Evolutionary conservation across 23 tunicate genomes (phyloP), one percentile per base, ranked within the genome.

Genomic region (Oikopleura vanhoeffeni): DNA sequence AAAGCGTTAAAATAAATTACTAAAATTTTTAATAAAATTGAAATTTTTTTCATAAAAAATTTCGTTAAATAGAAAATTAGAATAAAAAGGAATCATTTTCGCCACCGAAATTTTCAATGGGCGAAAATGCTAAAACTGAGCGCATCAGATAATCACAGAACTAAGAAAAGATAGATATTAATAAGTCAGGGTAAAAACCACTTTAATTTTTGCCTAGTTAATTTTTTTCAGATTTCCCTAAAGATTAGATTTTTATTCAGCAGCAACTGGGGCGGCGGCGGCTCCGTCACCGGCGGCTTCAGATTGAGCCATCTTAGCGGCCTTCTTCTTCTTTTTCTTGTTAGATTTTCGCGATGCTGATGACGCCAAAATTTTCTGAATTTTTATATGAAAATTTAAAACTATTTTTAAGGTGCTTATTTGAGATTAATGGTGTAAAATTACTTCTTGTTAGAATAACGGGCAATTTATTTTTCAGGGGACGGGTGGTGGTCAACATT

Each of bases 241-340:
- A 24, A 8, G 13, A 8, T 49, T 49, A 8, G 64, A 8, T 49
- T 49, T 49, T 13, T 49, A 8, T 49, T 13, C 18, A 49, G n/a
- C n/a, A n/a, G n/a, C n/a, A n/a, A n/a, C n/a, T n/a, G n/a, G n/a
- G n/a, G n/a, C n/a, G n/a, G n/a, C 13, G 13, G 64, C 85, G 34
- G 88, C 85, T 57, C 38, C 57, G 18, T 77, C 90, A 30, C 67
- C 88, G 39, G 76, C 41, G 28, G 91, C 40, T 40, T 88, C 88
- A 83, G 85, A 76, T 0, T 41, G 86, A 27, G 91, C 91, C 83
- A 85, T 88, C 49, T 76, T 76, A 1, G 91, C 91, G 0, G 91
- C 91, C 84, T 86, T 88, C 86, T 88, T 88, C 89, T 88, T 88
- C 86, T 88, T 88, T 76, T 88, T 88, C 86, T 88, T 88, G 40